These are phyloP conservation scores for Crossocerus cetratus DNA, from an alignment of 2,888 invertebrate genomes.

Conservation along the genomic window DNA sequence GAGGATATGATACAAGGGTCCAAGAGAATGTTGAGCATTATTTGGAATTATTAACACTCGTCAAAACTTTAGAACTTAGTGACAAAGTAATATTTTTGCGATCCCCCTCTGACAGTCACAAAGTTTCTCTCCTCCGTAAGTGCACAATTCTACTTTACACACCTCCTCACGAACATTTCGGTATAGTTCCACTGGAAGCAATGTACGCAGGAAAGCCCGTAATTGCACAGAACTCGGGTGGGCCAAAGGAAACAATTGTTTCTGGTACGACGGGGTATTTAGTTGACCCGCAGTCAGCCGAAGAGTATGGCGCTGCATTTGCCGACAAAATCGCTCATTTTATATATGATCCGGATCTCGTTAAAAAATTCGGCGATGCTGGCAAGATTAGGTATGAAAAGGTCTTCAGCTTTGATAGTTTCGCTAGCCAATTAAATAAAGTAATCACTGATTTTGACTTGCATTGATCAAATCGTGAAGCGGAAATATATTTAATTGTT, in stretches of 20 bases:
- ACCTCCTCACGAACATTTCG: slow-evolving; percentile 98
- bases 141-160: slow-evolving; percentile 94
- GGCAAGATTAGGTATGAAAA: slow-evolving; percentile 87
- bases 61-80: slow-evolving; percentile 82
- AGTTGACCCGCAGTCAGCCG: slow-evolving; percentile 79
- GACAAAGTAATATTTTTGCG: slow-evolving; percentile 89
- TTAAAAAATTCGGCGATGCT: slow-evolving; percentile 84
- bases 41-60: slow-evolving; percentile 84
- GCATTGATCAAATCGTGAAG: too few relatives aligned
- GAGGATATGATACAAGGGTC: slow-evolving; percentile 95
- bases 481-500: too few relatives aligned
- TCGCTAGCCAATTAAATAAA: slow-evolving; percentile 83
- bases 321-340: slow-evolving; percentile 86
- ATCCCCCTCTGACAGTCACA: slow-evolving; percentile 91
- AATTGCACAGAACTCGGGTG: slow-evolving; percentile 96
- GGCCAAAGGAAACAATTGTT: slow-evolving; percentile 94
- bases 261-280: slow-evolving; percentile 89
- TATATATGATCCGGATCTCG: slow-evolving; percentile 81
- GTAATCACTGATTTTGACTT: slow-evolving; percentile 66
- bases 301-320: slow-evolving; percentile 84
- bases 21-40: slow-evolving; percentile 92
- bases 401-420: slow-evolving; percentile 91
- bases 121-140: slow-evolving; percentile 87
- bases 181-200: slow-evolving; percentile 98
- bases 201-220: slow-evolving; percentile 97